A percentile compares a stretch with the other conserved stretches of the same genome.
Evolutionary conservation across 2,888 invertebrate genomes (phyloP).

Genomic region (Altica lythri): DNA sequence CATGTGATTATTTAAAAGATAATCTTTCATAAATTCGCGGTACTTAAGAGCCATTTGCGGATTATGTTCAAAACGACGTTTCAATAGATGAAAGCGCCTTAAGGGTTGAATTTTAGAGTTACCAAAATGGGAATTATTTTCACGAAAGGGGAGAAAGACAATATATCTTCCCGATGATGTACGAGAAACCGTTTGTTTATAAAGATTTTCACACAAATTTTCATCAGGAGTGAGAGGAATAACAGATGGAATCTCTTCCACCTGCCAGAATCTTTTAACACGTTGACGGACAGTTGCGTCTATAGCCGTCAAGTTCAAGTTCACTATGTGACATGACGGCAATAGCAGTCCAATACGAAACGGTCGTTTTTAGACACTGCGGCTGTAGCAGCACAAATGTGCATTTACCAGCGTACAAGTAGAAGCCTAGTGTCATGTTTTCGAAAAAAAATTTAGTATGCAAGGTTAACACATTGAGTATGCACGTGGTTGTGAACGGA

Average conservation of each 20-base stretch:
- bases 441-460: too few species aligned
- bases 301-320: too few species aligned
- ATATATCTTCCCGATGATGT: constrained; percentile 19
- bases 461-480: too few species aligned
- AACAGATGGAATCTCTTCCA: constrained; percentile 16
- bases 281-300: too few species aligned
- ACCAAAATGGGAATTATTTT: constrained; percentile 9
- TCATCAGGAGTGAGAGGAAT: constrained; percentile 22
- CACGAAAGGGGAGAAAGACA: constrained; percentile 23
- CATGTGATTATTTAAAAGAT: constrained; percentile 20
- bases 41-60: constrained; percentile 13
- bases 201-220: constrained; percentile 21
- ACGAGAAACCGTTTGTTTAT: constrained; percentile 4
- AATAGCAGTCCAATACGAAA: too few species aligned
- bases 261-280: constrained; percentile 24
- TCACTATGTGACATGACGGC: too few species aligned
- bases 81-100: constrained; percentile 17
- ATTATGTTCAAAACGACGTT: constrained; percentile 16
- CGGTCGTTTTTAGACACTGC: too few species aligned
- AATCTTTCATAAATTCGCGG: constrained; percentile 14
- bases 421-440: too few species aligned
- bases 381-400: too few species aligned
- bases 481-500: too few species aligned
- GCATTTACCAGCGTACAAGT: too few species aligned
- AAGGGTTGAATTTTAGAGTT: constrained; percentile 11